Evolutionary conservation across 2,113 vertebrate species (phyloP).

Genomic region (Callipepla californica): DNA sequence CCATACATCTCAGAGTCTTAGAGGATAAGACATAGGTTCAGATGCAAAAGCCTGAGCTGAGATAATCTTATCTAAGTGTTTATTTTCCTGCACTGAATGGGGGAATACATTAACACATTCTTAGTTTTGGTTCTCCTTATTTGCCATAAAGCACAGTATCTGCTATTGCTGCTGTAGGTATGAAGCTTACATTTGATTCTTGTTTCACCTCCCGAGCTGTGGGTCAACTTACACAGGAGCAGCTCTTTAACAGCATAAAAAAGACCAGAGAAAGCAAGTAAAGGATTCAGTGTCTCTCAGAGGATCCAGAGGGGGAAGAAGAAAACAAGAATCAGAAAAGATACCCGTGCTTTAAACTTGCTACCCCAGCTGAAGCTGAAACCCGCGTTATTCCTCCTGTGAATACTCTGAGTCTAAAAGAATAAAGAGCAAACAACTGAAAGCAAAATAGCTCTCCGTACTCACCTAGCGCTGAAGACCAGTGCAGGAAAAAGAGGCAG

Average conservation of each 20-base stretch:
- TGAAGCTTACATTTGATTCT: not conserved
- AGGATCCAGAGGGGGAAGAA: not conserved
- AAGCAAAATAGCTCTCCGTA: not conserved
- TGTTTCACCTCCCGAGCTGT: not conserved
- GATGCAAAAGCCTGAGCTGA: not conserved
- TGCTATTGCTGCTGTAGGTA: not conserved
- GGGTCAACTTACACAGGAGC: not conserved
- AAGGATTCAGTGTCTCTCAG: not conserved
- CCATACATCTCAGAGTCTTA: not conserved
- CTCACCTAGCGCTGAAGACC: slow-evolving; percentile 79
- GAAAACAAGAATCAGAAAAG: not conserved
- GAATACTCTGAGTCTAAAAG: not conserved
- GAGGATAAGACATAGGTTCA: not conserved
- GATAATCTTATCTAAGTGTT: not conserved
- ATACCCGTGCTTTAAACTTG: slow-evolving; percentile 23
- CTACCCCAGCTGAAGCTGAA: not conserved
- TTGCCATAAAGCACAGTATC: not conserved
- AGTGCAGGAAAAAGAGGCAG: slow-evolving; percentile 75
- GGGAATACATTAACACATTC: not conserved
- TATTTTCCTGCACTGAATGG: rapidly evolving
- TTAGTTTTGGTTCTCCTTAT: not conserved
- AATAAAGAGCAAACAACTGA: not conserved
- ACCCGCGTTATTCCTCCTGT: not conserved
- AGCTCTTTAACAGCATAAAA: not conserved
- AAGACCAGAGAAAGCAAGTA: not conserved